A percentile compares a stretch with the other conserved stretches of the same genome.
Evolutionary conservation across 2,113 vertebrate species (phyloP).

Genomic region (Ictalurus punctatus): DNA sequence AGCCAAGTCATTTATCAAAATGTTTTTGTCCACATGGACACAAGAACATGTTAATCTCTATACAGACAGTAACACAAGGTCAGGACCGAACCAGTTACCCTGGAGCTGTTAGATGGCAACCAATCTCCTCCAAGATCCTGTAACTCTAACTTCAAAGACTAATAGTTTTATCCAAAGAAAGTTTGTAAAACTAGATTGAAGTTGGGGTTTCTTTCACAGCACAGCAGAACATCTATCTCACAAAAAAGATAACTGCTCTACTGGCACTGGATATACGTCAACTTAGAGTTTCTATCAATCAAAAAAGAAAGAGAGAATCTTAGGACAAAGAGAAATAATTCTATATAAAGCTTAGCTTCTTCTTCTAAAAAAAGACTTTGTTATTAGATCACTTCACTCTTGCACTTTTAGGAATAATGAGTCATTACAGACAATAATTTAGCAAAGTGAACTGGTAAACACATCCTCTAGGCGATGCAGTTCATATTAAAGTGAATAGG

Average conservation of each 20-base stretch:
- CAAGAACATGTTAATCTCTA: not conserved
- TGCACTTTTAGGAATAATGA: not conserved
- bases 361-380: not conserved
- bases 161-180: not conserved
- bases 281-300: slow-evolving; percentile 8
- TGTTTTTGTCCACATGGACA: not conserved
- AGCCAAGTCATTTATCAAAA: not conserved
- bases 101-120: not conserved
- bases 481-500: not conserved
- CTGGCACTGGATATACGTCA: not conserved
- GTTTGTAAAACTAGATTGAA: not conserved
- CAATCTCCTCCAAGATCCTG: not conserved
- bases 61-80: not conserved
- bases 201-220: not conserved
- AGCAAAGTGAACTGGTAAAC: not conserved
- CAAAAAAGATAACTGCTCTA: not conserved
- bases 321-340: not conserved
- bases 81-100: not conserved
- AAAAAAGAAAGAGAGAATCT: not conserved
- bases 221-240: not conserved
- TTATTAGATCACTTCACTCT: not conserved
- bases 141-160: not conserved
- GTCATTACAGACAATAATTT: slow-evolving; percentile 5
- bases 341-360: not conserved
- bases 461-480: not conserved